These are phyloP conservation scores for Pelochelys cantorii DNA, from an alignment of 2,797 vertebrate genomes.

Conservation along the genomic window DNA sequence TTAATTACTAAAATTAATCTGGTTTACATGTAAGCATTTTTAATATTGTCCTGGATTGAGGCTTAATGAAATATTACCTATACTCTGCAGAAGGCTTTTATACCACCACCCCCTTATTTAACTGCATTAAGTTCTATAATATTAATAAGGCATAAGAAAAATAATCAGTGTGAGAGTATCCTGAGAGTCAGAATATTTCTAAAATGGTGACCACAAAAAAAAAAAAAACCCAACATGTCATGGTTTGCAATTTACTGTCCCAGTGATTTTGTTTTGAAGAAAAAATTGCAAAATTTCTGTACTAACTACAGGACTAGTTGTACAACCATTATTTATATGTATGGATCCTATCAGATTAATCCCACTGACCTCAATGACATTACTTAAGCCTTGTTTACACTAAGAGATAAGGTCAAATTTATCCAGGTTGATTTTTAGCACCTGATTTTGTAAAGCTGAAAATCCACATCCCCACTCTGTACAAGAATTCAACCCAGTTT, in stretches of 20 bases:
- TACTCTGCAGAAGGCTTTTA: conserved; percentile 59
- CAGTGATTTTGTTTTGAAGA: background rate
- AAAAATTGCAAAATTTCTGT: background rate
- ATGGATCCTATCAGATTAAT: fast-evolving
- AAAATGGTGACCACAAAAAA: background rate
- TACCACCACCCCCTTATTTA: conserved; percentile 58
- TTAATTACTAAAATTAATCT: conserved; percentile 50
- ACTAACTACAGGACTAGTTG: background rate
- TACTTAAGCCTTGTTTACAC: background rate
- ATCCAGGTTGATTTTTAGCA: too few relatives aligned
- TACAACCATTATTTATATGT: fast-evolving
- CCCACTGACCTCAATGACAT: fast-evolving
- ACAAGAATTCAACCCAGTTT: too few relatives aligned
- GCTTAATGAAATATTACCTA: conserved; percentile 74
- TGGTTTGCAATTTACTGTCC: conserved; percentile 38
- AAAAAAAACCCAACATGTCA: background rate
- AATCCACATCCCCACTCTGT: too few relatives aligned
- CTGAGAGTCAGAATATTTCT: conserved; percentile 58
- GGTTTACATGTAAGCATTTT: conserved; percentile 66
- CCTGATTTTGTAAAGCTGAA: too few relatives aligned
- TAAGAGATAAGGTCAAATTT: too few relatives aligned
- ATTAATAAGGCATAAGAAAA: background rate
- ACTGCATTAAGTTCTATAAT: conserved; percentile 61
- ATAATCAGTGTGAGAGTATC: background rate
- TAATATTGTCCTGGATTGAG: conserved; percentile 61